Evolutionary conservation across 2,888 invertebrate species (phyloP).

Genomic region (Eupithecia subumbrata): DNA sequence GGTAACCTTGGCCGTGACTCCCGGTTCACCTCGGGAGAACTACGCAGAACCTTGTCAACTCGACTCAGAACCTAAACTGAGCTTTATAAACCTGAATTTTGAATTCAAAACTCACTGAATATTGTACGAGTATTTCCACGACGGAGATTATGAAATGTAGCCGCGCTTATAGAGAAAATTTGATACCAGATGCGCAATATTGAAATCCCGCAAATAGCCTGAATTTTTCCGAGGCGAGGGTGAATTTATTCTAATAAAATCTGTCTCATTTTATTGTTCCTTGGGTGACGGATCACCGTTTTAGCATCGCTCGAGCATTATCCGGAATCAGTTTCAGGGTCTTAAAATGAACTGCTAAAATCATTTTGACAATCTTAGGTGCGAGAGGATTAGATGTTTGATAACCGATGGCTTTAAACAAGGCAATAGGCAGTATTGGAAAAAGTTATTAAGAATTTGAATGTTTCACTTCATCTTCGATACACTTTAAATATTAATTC

Average conservation of each 20-base stretch:
- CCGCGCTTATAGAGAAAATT: not conserved
- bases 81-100: conserved; percentile 11
- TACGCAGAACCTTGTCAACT: conserved; percentile 33
- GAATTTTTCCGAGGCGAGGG: conserved; percentile 28
- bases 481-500: conserved; percentile 19
- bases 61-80: not conserved
- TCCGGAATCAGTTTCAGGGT: conserved; percentile 10
- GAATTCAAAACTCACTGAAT: not conserved
- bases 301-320: conserved; percentile 6
- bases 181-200: conserved; percentile 15
- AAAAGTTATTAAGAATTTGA: not conserved
- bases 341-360: not conserved
- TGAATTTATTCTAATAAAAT: conserved; percentile 34
- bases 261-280: conserved; percentile 20
- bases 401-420: not conserved
- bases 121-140: not conserved
- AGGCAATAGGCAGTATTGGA: not conserved
- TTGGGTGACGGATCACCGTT: conserved; percentile 12
- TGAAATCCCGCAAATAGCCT: conserved; percentile 30
- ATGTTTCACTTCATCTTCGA: conserved; percentile 5
- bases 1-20: conserved; percentile 83
- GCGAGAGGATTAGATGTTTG: not conserved
- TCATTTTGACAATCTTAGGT: not conserved
- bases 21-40: conserved; percentile 52
- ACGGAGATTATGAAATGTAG: not conserved